Base-by-base conservation (phyloP, 2,113 vertebrate species). In the Protobothrops mucrosquamatus region DNA sequence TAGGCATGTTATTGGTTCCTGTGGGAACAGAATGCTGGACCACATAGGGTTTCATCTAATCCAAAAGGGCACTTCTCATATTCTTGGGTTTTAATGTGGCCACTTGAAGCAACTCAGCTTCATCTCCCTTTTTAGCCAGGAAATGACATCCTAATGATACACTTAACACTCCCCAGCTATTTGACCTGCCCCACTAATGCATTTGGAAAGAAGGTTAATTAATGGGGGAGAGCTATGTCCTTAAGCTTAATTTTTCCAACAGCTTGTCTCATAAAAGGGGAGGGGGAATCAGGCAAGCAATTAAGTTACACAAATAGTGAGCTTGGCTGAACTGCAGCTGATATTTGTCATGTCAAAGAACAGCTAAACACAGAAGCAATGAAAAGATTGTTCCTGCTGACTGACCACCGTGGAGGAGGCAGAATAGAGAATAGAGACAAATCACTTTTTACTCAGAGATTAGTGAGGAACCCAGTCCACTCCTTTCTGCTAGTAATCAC, bases 381-480 rank as follows among this genome's bases (percentile, higher is more conserved):
- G 97, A 97, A 97, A 97, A 97, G 97, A 98, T 97, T 97, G 97
- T 98, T 98, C 97, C 97, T 96, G 69, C 95, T 81, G 74, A 81
- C 51, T 97, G 98, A 98, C 98, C 98, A 99, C 98, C 98, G 97
- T 98, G 98, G 98, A 98, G 98, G 98, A 97, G 57, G 43, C 18
- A 97, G 96, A 97, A 97, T 97, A 39, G 97, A 97, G 98, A 98
- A 98, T 98, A 98, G 98, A 98, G 98, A 98, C 98, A 98, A 98
- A 99, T 98, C 97, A 98, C 99, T 99, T 99, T 98, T 98, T 99
- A 99, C 97, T 98, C 97, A 97, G 97, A 97, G 97, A 97, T 98
- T 98, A 97, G 97, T 96, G 97, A 98, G 98, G 97, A 98, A 98
- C 97, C 7, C 74, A 43, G 74, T 43, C 7, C 34, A 81, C 7